Evolutionary conservation across 2,888 invertebrate species (phyloP).

Genomic region (Pilophorus perplexus): DNA sequence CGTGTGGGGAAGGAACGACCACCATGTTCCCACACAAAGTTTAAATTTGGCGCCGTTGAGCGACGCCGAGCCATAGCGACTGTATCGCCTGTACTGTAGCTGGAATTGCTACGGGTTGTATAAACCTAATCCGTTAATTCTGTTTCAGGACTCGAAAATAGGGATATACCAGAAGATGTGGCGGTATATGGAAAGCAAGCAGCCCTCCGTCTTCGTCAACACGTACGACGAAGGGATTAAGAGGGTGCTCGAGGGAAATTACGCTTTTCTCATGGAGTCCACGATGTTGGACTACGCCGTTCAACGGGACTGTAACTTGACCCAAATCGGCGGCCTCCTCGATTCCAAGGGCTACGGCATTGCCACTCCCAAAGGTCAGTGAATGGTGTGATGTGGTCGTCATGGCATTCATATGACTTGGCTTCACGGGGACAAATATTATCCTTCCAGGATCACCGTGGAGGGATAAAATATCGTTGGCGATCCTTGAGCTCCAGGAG

Average conservation of each 20-base stretch:
- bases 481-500: slow-evolving; percentile 91
- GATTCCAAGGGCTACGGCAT: slow-evolving; percentile 92
- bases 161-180: slow-evolving; percentile 93
- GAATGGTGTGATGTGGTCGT: too few relatives aligned
- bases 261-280: slow-evolving; percentile 97
- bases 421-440: too few relatives aligned
- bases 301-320: slow-evolving; percentile 92
- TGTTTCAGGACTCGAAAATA: slow-evolving; percentile 76
- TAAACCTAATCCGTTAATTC: too few relatives aligned
- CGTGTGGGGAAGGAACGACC: too few relatives aligned
- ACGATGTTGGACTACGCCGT: slow-evolving; percentile 95
- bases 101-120: too few relatives aligned
- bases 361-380: slow-evolving; percentile 82
- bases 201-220: slow-evolving; percentile 79
- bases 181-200: slow-evolving; percentile 83
- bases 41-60: too few relatives aligned
- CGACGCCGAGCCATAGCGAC: too few relatives aligned
- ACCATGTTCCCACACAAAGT: too few relatives aligned
- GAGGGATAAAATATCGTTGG: slow-evolving; percentile 94
- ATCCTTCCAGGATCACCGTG: slow-evolving; percentile 71
- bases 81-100: too few relatives aligned
- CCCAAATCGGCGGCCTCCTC: slow-evolving; percentile 89
- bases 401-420: too few relatives aligned
- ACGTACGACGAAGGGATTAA: slow-evolving; percentile 89
- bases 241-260: slow-evolving; percentile 81